Evolutionary conservation across 1,140 invertebrate genomes (phyloP).

Genomic region (Conus betulinus): DNA sequence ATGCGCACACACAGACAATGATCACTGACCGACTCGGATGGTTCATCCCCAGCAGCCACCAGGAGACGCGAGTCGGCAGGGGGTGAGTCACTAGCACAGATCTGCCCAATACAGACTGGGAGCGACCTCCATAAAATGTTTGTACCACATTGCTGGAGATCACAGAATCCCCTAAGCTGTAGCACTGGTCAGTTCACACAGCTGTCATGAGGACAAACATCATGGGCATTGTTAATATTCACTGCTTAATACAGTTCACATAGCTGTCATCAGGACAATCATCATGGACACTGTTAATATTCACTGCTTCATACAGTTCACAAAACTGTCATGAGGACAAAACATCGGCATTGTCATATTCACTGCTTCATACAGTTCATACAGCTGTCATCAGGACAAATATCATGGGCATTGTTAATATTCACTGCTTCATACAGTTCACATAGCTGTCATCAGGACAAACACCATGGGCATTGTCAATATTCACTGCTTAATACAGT

Average conservation of each 20-base stretch:
- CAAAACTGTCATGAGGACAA: too few relatives aligned
- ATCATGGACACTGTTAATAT: neutral
- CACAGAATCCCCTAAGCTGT: constrained; percentile 47
- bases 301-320: too few relatives aligned
- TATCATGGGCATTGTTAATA: too few relatives aligned
- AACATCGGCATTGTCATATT: constrained; percentile 5
- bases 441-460: too few relatives aligned
- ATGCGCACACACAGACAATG: too few relatives aligned
- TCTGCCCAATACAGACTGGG: constrained; percentile 81
- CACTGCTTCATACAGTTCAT: constrained; percentile 58
- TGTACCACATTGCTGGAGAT: constrained; percentile 79
- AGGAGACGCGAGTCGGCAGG: constrained; percentile 70
- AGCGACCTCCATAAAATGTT: constrained; percentile 80
- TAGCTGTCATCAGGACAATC: constrained; percentile 46
- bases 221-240: neutral
- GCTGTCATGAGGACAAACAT: constrained; percentile 40
- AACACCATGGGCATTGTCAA: too few relatives aligned
- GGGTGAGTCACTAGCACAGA: constrained; percentile 79
- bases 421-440: too few relatives aligned
- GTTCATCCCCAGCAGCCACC: constrained; percentile 78
- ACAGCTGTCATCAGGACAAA: constrained; percentile 48
- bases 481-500: too few relatives aligned
- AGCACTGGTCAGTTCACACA: constrained; percentile 63
- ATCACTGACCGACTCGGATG: constrained; percentile 64
- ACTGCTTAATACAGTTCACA: constrained; percentile 57